Base-by-base conservation (phyloP, 1,140 invertebrate genomes). In the Neomicropteryx cornuta region DNA sequence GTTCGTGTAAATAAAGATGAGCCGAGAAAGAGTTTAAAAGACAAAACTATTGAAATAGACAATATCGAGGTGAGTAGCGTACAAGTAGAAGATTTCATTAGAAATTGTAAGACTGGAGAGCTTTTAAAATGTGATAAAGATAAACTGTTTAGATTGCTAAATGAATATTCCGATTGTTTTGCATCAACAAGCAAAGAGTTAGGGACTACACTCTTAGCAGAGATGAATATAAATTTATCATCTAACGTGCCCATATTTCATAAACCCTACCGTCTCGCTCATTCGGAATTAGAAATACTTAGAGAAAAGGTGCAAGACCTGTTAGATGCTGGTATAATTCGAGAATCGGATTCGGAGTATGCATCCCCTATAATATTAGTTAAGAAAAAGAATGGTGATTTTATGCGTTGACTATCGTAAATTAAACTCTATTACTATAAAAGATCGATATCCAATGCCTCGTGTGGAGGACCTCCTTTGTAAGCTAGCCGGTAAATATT, bases 341-440 rank as follows among this genome's bases (percentile, higher is more conserved):
- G 33, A 35, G 38, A 41, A 36, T 36, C 33, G 5, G 27, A 41
- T 0, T 48, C 43, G 1, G 35, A 45, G 29, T 44, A 46, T 13
- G 46, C 41, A 1, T 46, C 44, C 2, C 38, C 39, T 8, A 39
- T 46, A 3, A 43, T 50, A 4, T 22, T 50, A 19, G 37, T 33
- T 2, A 43, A 34, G 10, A 48, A 48, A 27, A 48, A 46, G 18
- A 44, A 42, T 24, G 45, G 47, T 0, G 38, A 50, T 8, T 17
- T 39, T 11, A 5, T 38, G 43, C 5, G 49, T 58, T 0, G 57
- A 57, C 35, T 58, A 56, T 43, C 38, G 56, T 1, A 41, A 48
- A 0, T 31, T 58, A 18, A 60, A 58, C 32, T 44, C 47, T 3
- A 44, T 53, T 1, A 55, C 52, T 3, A 36, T 57, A 4, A 50